phyloP scores from a whole-genome alignment of 2,888 invertebrate species.

The Parelbella ahira region DNA sequence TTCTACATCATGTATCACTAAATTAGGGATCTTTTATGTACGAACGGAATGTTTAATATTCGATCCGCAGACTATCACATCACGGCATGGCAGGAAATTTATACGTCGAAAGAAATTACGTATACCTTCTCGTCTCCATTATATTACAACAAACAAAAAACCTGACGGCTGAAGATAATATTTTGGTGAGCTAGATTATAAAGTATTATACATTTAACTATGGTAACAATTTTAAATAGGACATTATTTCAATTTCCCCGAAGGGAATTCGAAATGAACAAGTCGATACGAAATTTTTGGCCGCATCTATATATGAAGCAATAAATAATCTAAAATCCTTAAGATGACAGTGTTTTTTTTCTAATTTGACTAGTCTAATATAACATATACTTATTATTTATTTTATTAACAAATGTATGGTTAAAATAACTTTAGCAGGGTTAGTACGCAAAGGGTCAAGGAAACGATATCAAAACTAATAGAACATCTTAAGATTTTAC shows the following conservation, averaged over 20 bases:
- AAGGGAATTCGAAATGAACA: constrained; percentile 26
- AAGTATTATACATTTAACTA: constrained; percentile 60
- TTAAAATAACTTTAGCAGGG: constrained; percentile 38
- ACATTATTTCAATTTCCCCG: constrained; percentile 34
- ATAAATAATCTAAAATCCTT: constrained; percentile 69
- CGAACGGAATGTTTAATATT: constrained; percentile 56
- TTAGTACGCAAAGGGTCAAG: constrained; percentile 30
- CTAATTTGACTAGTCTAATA: constrained; percentile 77
- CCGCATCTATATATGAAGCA: constrained; percentile 42
- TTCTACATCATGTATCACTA: constrained; percentile 60
- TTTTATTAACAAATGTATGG: constrained; percentile 31
- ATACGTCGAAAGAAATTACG: constrained; percentile 43
- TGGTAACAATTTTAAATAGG: constrained; percentile 68
- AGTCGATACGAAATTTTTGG: constrained; percentile 30
- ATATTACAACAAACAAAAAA: constrained; percentile 11
- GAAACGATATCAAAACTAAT: constrained; percentile 27
- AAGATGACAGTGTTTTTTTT: constrained; percentile 54
- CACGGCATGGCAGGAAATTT: constrained; percentile 60
- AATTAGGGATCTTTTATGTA: constrained; percentile 52
- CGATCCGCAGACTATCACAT: constrained; percentile 66
- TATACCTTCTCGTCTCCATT: constrained; percentile 29
- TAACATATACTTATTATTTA: constrained; percentile 32
- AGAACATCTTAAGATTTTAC: constrained; percentile 36
- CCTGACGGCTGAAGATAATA: constrained; percentile 6
- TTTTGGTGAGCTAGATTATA: constrained; percentile 32